Evolutionary conservation across 2,888 invertebrate species (phyloP), one percentile per base, ranked within the genome.

Genomic region (Epinotia demarniana): DNA sequence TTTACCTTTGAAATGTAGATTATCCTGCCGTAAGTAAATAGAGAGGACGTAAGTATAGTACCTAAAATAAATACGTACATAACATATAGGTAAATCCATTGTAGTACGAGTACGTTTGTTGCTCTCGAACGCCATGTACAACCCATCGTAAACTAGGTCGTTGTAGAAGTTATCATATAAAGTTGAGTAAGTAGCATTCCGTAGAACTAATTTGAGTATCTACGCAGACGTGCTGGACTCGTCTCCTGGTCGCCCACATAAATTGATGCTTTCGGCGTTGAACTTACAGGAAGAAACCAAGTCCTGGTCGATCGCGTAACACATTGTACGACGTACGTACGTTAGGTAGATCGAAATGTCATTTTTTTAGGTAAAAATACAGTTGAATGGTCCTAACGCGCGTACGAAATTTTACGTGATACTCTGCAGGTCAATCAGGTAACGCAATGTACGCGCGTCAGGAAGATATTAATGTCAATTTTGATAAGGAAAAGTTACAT

Each of bases 1-100:
- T 87, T 87, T 86, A 67, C 57, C 72, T 67, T 75, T 75, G 72
- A 66, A 57, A 67, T 75, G 71, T 75, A 75, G 75, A 55, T 72
- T 62, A 62, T 55, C 67, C 63, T 27, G 67, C 61, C 55, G 46
- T 67, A 55, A 67, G 46, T 67, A 55, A 67, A 57, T 71, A 67
- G 73, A 67, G 12, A 72, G 72, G 39, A 13, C 27, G 75, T 72
- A 75, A 75, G 75, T 75, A 75, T 75, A 61, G 3, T 58, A 6
- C n/a, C n/a, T n/a, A n/a, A n/a, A n/a, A n/a, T 66, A 33, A 58
- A 11, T 19, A 49, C 33, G 16, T 46, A 49, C n/a, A 49, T 61
- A 33, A 49, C 16, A 49, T 49, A 33, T 16, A 9, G 39, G 9
- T 49, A 55, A 19, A 39, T 23, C 53, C 53, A 53, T 57, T 66